Conservation (phyloP, 2,888 invertebrate genomes). For the Polia nebulosa region DNA sequence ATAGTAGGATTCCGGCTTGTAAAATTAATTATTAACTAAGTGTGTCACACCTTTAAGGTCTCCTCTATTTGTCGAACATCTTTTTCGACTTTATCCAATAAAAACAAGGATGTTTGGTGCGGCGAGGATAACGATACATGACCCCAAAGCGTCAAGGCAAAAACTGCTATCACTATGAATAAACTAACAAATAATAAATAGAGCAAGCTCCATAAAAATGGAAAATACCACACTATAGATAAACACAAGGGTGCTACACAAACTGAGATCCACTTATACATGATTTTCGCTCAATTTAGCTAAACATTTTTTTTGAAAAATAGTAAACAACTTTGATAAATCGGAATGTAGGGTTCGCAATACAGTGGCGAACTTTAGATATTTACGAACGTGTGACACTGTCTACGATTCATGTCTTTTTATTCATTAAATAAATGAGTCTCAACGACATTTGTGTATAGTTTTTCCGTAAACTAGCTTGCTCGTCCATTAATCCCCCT, state of each 20-base stretch:
- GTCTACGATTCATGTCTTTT: conserved; percentile 30
- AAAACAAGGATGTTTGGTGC: conserved; percentile 91
- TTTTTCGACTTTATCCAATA: conserved; percentile 91
- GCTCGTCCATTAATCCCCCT: conserved; percentile 24
- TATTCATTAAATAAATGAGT: neutral
- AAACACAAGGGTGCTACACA: conserved; percentile 76
- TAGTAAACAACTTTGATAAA: conserved; percentile 53
- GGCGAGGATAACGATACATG: conserved; percentile 92
- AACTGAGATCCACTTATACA: conserved; percentile 79
- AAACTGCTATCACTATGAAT: conserved; percentile 76
- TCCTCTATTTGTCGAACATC: conserved; percentile 92
- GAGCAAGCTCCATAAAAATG: conserved; percentile 77
- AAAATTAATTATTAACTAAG: neutral
- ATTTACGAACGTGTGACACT: conserved; percentile 1
- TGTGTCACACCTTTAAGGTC: conserved; percentile 90
- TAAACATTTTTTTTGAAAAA: conserved; percentile 52
- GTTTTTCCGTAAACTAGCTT: conserved; percentile 32
- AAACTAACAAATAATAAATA: conserved; percentile 79
- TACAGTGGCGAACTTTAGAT: conserved; percentile 3
- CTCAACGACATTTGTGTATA: conserved; percentile 4
- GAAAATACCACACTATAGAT: conserved; percentile 80
- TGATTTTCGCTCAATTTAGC: conserved; percentile 67
- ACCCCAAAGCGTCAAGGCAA: conserved; percentile 90
- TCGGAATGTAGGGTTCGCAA: conserved; percentile 26
- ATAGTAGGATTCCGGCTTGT: no score